Conservation (phyloP, 1,140 invertebrate species). For the Caenorhabditis inopinata region DNA sequence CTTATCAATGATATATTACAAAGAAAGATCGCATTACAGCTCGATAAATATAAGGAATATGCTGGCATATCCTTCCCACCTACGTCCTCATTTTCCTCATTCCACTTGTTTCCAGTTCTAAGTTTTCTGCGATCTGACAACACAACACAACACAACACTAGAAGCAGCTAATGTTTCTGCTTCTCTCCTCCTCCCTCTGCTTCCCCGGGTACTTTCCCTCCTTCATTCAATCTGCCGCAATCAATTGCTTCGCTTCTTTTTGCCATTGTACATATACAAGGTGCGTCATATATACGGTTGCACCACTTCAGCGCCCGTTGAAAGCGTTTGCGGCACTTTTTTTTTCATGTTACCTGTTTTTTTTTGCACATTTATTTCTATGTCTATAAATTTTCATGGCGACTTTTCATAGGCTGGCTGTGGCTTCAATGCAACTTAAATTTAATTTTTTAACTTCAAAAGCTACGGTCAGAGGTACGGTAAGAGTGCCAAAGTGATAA, state of each 20-base stretch:
- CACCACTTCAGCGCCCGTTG: not conserved
- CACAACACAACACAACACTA: not conserved
- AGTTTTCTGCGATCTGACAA: not conserved
- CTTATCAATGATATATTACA: too few relatives aligned
- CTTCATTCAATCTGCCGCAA: not conserved
- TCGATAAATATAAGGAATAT: too few relatives aligned
- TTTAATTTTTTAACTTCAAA: too few relatives aligned
- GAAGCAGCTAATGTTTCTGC: conserved; percentile 12
- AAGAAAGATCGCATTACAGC: too few relatives aligned
- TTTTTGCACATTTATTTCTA: too few relatives aligned
- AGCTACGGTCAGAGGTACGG: too few relatives aligned
- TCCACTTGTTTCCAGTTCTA: conserved; percentile 7
- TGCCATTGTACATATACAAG: not conserved
- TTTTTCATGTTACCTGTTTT: too few relatives aligned
- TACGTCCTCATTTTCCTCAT: not conserved
- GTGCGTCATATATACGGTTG: too few relatives aligned
- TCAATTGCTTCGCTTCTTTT: conserved; percentile 11
- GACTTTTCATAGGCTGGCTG: too few relatives aligned
- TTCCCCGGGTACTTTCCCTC: conserved; percentile 15
- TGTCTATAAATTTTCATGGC: too few relatives aligned
- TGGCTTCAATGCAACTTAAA: too few relatives aligned
- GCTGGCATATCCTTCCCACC: not conserved
- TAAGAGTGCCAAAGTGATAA: too few relatives aligned
- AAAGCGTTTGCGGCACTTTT: not conserved
- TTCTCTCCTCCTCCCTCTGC: not conserved